Conservation (phyloP, 2,797 vertebrate species). For the Phaenicophaeus curvirostris region DNA sequence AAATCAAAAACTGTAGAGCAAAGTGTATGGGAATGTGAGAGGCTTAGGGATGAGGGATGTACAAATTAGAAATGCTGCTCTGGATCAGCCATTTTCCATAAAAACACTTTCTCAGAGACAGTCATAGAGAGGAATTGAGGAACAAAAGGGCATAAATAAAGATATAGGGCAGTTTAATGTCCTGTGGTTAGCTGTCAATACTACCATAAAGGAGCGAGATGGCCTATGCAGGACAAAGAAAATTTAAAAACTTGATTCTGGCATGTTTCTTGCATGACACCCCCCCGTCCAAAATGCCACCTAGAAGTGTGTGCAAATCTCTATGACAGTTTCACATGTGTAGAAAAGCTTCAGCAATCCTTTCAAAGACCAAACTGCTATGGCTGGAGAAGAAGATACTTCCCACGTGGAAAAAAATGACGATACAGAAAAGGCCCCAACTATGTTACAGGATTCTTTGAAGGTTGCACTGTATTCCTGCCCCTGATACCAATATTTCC, state of each 20-base stretch:
- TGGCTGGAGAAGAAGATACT: neutral
- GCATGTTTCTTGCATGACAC: neutral
- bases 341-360: neutral
- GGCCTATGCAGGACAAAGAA: neutral
- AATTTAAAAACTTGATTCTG: accelerated
- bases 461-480: neutral
- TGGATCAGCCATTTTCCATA: neutral
- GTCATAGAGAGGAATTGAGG: neutral
- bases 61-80: neutral
- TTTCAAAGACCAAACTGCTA: neutral
- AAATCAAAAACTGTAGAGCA: neutral
- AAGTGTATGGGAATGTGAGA: neutral
- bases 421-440: neutral
- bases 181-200: neutral
- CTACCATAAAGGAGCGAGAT: neutral
- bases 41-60: neutral
- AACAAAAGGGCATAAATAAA: neutral
- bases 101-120: neutral
- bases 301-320: neutral
- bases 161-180: neutral
- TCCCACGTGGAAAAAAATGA: neutral
- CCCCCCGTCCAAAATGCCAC: neutral
- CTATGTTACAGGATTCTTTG: neutral
- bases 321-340: neutral
- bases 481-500: neutral